Evolutionary conservation across 2,888 invertebrate genomes (phyloP).

Genomic region (Lithodes maja): DNA sequence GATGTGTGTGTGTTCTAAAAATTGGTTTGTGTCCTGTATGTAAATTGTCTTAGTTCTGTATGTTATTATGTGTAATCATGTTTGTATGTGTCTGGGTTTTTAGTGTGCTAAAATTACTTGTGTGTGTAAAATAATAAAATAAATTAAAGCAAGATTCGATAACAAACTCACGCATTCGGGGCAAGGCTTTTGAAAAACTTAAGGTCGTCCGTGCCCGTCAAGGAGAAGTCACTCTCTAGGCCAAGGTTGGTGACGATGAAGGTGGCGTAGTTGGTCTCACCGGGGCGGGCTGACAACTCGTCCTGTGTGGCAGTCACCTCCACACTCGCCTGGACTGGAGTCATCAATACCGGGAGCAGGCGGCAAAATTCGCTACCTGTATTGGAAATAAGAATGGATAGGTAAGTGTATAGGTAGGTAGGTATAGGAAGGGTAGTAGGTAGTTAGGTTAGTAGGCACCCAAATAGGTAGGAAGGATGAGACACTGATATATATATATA

Average conservation of each 20-base stretch:
- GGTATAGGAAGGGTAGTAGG: slow-evolving; percentile 7
- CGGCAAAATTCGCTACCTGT: slow-evolving; percentile 50
- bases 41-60: no score
- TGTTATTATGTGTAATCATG: no score
- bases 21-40: no score
- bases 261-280: slow-evolving; percentile 21
- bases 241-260: slow-evolving; percentile 53
- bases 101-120: background rate
- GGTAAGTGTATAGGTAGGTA: slow-evolving; percentile 1
- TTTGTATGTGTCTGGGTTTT: no score
- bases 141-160: background rate
- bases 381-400: background rate
- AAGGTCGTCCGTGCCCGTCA: slow-evolving; percentile 51
- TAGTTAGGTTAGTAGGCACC: background rate
- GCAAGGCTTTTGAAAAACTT: slow-evolving; percentile 13
- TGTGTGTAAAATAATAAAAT: background rate
- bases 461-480: no score
- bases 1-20: no score
- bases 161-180: slow-evolving; percentile 32
- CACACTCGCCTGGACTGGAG: slow-evolving; percentile 45
- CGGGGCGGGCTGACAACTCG: slow-evolving; percentile 44
- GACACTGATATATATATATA: background rate
- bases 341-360: slow-evolving; percentile 35
- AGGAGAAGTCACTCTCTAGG: slow-evolving; percentile 38
- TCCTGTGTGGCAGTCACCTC: slow-evolving; percentile 44